These are phyloP conservation scores for Periplaneta americana DNA, from an alignment of 1,140 invertebrate genomes.

Conservation along the genomic window DNA sequence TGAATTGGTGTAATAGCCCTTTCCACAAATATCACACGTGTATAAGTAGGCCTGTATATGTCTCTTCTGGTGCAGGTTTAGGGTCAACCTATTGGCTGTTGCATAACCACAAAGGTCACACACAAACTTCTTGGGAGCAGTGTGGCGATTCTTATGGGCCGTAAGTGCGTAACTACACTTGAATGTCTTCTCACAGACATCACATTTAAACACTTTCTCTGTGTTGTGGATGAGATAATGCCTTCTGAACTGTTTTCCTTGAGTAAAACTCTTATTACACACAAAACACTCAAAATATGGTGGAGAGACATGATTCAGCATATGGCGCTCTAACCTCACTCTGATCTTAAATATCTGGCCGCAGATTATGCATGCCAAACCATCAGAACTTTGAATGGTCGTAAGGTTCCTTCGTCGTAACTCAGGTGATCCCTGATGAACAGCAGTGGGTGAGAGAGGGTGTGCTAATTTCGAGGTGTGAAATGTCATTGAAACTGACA, in stretches of 20 bases:
- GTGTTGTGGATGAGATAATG: slow-evolving; percentile 33
- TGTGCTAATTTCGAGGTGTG: background rate
- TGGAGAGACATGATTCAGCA: background rate
- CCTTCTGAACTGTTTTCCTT: slow-evolving; percentile 34
- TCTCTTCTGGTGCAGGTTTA: background rate
- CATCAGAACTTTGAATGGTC: background rate
- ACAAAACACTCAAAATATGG: slow-evolving; percentile 42
- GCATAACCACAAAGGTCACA: slow-evolving; percentile 8
- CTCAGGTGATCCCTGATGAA: too few species aligned
- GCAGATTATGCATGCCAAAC: background rate
- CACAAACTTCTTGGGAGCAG: background rate
- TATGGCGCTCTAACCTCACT: background rate
- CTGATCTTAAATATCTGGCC: background rate
- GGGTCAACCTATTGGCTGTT: background rate
- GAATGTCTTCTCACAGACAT: slow-evolving; percentile 61
- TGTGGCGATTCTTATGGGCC: background rate
- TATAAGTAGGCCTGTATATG: background rate
- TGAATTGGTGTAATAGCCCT: slow-evolving; percentile 24
- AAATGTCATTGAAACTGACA: background rate
- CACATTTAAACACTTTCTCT: slow-evolving; percentile 59
- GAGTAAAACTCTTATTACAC: slow-evolving; percentile 50
- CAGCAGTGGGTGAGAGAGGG: too few species aligned
- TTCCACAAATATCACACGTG: slow-evolving; percentile 14
- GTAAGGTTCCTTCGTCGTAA: too few species aligned
- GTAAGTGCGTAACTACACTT: slow-evolving; percentile 35